Evolutionary conservation across 2,797 vertebrate species (phyloP).

Genomic region (Alca torda): DNA sequence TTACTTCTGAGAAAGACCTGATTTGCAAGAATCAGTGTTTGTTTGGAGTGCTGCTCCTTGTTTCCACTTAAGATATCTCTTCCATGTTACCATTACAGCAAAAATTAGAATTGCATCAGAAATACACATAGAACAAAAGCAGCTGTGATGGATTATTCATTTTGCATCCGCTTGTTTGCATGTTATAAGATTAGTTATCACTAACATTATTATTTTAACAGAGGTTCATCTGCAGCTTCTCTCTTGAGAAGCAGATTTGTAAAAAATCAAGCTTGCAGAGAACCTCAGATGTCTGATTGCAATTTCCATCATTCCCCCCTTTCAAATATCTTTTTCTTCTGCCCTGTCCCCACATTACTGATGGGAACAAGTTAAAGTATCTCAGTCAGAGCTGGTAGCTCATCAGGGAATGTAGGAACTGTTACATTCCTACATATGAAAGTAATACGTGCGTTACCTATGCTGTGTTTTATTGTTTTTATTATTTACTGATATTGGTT

Average conservation of each 20-base stretch:
- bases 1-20: background rate
- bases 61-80: background rate
- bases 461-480: background rate
- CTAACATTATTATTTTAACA: background rate
- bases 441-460: background rate
- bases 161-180: background rate
- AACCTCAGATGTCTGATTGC: background rate
- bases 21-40: background rate
- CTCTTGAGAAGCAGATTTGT: background rate
- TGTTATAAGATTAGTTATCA: background rate
- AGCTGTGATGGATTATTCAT: background rate
- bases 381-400: background rate
- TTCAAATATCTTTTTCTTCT: background rate
- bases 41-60: background rate
- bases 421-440: background rate
- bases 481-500: background rate
- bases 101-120: background rate
- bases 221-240: constrained; percentile 6
- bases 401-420: background rate
- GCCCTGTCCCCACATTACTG: background rate
- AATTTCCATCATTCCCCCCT: background rate
- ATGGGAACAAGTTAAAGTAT: background rate
- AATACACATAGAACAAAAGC: background rate
- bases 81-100: background rate
- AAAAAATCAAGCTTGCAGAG: background rate